Conservation (phyloP, 2,113 vertebrate species). For the Isurus oxyrinchus region DNA sequence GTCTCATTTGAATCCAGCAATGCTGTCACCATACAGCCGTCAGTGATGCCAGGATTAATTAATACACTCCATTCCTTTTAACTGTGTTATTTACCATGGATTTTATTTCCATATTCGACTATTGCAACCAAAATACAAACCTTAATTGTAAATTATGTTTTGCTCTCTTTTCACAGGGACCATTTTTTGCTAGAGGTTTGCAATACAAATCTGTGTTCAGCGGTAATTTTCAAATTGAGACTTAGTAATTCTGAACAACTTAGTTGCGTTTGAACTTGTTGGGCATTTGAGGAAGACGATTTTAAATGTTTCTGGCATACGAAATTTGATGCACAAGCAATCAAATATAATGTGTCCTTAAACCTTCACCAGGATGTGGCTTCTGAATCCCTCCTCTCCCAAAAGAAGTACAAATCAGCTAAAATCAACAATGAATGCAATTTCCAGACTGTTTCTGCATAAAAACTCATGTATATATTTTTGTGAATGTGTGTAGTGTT, state of each 20-base stretch:
- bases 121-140: not conserved
- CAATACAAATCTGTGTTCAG: not conserved
- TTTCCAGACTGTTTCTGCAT: not conserved
- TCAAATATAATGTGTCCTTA: not conserved
- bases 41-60: conserved; percentile 56
- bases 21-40: conserved; percentile 52
- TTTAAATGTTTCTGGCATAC: not conserved
- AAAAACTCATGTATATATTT: not conserved
- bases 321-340: not conserved
- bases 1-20: conserved; percentile 58
- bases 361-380: not conserved
- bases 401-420: conserved; percentile 10
- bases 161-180: not conserved
- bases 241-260: not conserved
- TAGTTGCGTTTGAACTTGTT: not conserved
- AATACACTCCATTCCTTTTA: conserved; percentile 47
- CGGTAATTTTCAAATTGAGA: not conserved
- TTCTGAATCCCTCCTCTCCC: not conserved
- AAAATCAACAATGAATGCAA: not conserved
- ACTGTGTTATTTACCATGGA: conserved; percentile 26
- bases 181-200: not conserved
- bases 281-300: not conserved
- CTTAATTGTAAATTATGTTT: not conserved
- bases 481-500: not conserved
- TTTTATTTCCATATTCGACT: conserved; percentile 14